These are phyloP conservation scores for Operophtera brumata DNA, from an alignment of 2,888 invertebrate species.

Conservation along the genomic window DNA sequence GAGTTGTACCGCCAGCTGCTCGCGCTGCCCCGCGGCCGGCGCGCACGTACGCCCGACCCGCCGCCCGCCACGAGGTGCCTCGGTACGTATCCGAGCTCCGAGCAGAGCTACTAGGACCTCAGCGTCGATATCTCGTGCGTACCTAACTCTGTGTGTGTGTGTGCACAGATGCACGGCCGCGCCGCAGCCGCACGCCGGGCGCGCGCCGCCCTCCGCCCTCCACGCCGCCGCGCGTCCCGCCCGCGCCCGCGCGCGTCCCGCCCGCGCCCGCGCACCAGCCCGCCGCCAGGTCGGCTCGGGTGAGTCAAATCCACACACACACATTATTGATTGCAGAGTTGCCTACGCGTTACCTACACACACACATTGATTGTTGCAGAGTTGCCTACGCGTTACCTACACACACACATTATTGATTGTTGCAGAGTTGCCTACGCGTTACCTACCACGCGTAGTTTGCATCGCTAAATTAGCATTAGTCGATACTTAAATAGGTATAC, in stretches of 20 bases:
- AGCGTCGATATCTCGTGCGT: too few relatives aligned
- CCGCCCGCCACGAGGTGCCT: constrained; percentile 21
- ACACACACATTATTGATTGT: too few relatives aligned
- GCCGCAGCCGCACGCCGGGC: constrained; percentile 32
- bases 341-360: too few relatives aligned
- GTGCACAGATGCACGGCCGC: constrained; percentile 5
- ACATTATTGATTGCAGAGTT: too few relatives aligned
- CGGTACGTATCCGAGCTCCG: constrained; percentile 6
- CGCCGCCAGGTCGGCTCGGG: constrained; percentile 32
- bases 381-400: too few relatives aligned
- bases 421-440: too few relatives aligned
- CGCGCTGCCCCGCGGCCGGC: constrained; percentile 42
- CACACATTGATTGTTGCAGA: too few relatives aligned
- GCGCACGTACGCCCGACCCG: constrained; percentile 41
- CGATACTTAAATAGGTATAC: too few relatives aligned
- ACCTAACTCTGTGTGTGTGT: neutral
- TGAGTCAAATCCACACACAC: constrained; percentile 24
- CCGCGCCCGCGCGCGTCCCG: constrained; percentile 29
- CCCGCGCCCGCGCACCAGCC: constrained; percentile 28
- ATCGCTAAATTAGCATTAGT: too few relatives aligned
- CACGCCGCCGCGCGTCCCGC: constrained; percentile 26
- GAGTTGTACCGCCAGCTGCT: constrained; percentile 67
- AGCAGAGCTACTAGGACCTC: too few relatives aligned
- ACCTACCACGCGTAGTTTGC: too few relatives aligned
- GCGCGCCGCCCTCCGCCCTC: neutral